Evolutionary conservation across 2,797 vertebrate species (phyloP), one percentile per base, ranked within the genome.

Genomic region (Acanthurus lineatus): DNA sequence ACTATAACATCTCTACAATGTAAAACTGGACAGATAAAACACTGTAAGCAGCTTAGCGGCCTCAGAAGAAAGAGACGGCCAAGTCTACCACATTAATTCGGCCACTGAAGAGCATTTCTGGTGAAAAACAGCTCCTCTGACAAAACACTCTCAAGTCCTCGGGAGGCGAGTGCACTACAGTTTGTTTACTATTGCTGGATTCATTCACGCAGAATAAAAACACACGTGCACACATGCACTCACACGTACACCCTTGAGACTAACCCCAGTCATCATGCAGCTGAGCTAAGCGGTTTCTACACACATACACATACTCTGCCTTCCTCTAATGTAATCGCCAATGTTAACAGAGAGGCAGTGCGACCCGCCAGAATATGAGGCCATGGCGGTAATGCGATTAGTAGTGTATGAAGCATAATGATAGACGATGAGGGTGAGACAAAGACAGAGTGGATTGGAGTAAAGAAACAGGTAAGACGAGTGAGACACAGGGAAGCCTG

Each of bases 291-390:
- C 84, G 0, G 1, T 89, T 89, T 86, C 48, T 7, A 60, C 52
- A 64, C 66, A 71, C 40, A 47, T 3, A 63, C 62, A 66, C 64
- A 54, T 10, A 22, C 32, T 17, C 59, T 38, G 28, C 8, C 47
- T 17, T 61, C 14, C 76, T 59, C 60, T 85, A 88, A 90, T 86
- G 85, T 74, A 82, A 90, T 91, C 56, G 40, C 79, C 79, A 69
- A 52, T 35, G 45, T 85, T 81, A 89, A 86, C 86, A 89, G 81
- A 89, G 85, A 87, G 74, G 73, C 79, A 73, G 76, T n/a, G 67
- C 82, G 90, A 90, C 89, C 90, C 82, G 86, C 77, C 81, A 81
- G 63, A 84, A 68, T 75, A 77, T 47, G 79, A 90, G 76, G 78
- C 77, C 32, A 25, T 8, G 11, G 84, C 75, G 0, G 60, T 86